Evolutionary conservation across 2,888 invertebrate species (phyloP), one percentile per base, ranked within the genome.

Genomic region (Xestobium rufovillosum): DNA sequence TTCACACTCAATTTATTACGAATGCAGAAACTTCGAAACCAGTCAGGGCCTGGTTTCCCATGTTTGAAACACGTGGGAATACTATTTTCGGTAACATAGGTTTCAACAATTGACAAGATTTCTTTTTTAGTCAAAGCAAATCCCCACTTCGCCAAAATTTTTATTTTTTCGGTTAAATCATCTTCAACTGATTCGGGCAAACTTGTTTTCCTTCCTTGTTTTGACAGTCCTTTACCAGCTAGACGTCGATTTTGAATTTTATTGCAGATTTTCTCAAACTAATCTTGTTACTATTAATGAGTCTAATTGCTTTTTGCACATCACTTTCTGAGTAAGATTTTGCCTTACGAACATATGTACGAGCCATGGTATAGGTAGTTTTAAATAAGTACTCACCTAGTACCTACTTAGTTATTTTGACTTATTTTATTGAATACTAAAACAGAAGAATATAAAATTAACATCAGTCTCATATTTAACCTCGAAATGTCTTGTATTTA

Each of bases 21-120:
- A 17, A 32, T 34, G 27, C 46, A 46, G 26, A 46, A 46, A 4
- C 12, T 9, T 4, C 34, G 23, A 38, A 46, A 44, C 44, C 43
- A 44, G 15, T 45, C 39, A 27, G 43, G 36, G 8, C 42, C 40
- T 3, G 41, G 41, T 27, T 42, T 40, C 4, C 39, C 42, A 16
- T 45, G 14, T 34, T 36, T 38, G 37, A 44, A 42, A 8, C 4
- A 8, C 1, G 39, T 42, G 16, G 17, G 19, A 12, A 44, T 14
- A 23, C 12, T 19, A 42, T 44, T 43, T 41, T 41, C 36, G 3
- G 11, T 15, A 4, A 37, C 40, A 29, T 38, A 41, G 8, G 35
- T 41, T 29, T 44, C 39, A 15, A 44, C 42, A 2, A 14, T 19
- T 28, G 26, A 23, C 23, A 32, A 3, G 8, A 40, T 27, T 42